Evolutionary conservation across 2,888 invertebrate genomes (phyloP).

Genomic region (Pristionchus entomophagus): DNA sequence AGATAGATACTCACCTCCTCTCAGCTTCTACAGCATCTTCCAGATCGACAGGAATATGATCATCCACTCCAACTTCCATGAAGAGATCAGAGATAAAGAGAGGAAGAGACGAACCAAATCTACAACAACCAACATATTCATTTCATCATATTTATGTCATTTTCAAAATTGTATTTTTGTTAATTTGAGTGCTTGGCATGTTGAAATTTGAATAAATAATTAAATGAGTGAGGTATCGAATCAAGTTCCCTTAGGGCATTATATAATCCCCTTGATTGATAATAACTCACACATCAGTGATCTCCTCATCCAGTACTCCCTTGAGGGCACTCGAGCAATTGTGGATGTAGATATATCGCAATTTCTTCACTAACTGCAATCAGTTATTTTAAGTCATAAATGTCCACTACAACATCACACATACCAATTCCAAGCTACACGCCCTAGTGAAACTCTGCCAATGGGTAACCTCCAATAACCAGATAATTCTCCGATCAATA

Average conservation of each 20-base stretch:
- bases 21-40: background rate
- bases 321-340: background rate
- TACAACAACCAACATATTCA: background rate
- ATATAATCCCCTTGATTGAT: too few species aligned
- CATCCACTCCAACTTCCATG: background rate
- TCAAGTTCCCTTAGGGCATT: too few species aligned
- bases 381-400: background rate
- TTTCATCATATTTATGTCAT: background rate
- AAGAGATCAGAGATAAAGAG: background rate
- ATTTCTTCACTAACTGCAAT: slow-evolving; percentile 23
- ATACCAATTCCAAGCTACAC: background rate
- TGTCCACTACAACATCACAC: background rate
- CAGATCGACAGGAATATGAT: slow-evolving; percentile 16
- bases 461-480: too few species aligned
- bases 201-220: background rate
- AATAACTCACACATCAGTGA: slow-evolving; percentile 34
- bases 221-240: background rate
- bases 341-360: slow-evolving; percentile 14
- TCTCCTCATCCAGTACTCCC: background rate
- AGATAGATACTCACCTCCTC: background rate
- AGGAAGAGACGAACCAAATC: background rate
- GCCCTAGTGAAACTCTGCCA: background rate
- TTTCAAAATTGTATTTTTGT: too few species aligned
- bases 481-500: too few species aligned
- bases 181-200: too few species aligned